Evolutionary conservation across 2,113 vertebrate genomes (phyloP), one percentile per base, ranked within the genome.

Genomic region (Tachysurus vachellii): DNA sequence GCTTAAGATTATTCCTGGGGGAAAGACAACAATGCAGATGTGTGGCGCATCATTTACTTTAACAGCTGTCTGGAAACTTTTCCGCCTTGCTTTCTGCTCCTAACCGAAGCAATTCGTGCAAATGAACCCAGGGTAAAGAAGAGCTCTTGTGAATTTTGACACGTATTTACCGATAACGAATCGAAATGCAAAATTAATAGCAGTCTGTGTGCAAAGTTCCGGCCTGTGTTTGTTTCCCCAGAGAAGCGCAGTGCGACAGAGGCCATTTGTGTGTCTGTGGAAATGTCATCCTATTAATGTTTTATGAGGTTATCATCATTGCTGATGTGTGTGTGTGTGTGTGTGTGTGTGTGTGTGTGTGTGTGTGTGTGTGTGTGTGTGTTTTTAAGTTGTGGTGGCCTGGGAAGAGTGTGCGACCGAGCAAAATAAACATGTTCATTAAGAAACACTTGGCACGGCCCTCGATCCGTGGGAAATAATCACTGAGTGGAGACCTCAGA

Each of bases 81-180:
- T 19, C 23, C 1, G 54, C 11, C 59, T 81, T 86, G 85, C 88
- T 87, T 61, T 88, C 81, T 88, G 90, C 86, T 75, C 86, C 80
- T 93, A 91, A 93, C 92, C 91, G 91, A 93, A 92, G 91, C 91
- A 87, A 87, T 76, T 91, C 88, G 93, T 92, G 95, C 92, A 94
- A 92, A 93, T 93, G 87, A 91, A 87, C 88, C 88, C 85, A 86
- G 86, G 88, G 85, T 73, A 86, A 93, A 91, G 92, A 91, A 90
- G 92, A 91, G 90, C 91, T 91, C 91, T 93, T 87, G 68, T 89
- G 89, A 91, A 91, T 93, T 93, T 92, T 93, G 89, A 88, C 88
- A 92, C 89, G 88, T 93, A 91, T 94, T 95, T 94, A 93, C 93
- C 88, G 92, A 94, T 91, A 94, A 93, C 92, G 92, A 92, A 92